Conservation (phyloP, 2,797 vertebrate species). For the Echeneis naucrates region DNA sequence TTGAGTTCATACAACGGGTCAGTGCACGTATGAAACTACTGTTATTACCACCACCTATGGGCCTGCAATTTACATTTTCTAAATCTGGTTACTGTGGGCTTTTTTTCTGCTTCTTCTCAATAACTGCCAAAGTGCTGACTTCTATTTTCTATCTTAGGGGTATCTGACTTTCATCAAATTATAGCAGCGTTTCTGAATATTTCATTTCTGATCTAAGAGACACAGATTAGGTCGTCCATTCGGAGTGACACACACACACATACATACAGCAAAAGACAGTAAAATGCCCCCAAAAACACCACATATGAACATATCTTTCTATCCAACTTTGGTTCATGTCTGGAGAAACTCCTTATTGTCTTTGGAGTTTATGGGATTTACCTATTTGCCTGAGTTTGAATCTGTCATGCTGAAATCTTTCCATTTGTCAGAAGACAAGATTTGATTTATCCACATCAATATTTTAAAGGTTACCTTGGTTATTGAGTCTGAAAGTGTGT, state of each 20-base stretch:
- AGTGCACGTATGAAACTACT: constrained; percentile 87
- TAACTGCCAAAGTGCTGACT: constrained; percentile 93
- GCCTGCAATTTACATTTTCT: constrained; percentile 82
- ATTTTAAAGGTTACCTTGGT: constrained; percentile 69
- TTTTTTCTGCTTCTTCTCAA: constrained; percentile 86
- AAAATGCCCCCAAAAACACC: constrained; percentile 8
- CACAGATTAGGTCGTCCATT: constrained; percentile 20
- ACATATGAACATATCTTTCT: constrained; percentile 6
- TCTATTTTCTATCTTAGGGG: constrained; percentile 90
- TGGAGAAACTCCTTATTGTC: constrained; percentile 45
- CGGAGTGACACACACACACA: constrained; percentile 11
- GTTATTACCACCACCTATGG: constrained; percentile 45
- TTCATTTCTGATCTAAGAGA: constrained; percentile 92
- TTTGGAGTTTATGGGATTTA: constrained; percentile 52
- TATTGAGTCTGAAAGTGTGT: constrained; percentile 64
- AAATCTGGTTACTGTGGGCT: constrained; percentile 86
- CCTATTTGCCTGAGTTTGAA: constrained; percentile 60
- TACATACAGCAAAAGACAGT: constrained; percentile 15
- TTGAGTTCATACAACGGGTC: constrained; percentile 94
- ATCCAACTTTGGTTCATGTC: constrained; percentile 23
- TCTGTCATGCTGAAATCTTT: constrained; percentile 66
- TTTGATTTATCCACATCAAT: constrained; percentile 68
- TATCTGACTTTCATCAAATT: constrained; percentile 96
- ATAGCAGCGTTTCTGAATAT: constrained; percentile 92
- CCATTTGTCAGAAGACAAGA: constrained; percentile 52